phyloP scores from a whole-genome alignment of 2,797 vertebrate genomes.

The Erithacus rubecula region DNA sequence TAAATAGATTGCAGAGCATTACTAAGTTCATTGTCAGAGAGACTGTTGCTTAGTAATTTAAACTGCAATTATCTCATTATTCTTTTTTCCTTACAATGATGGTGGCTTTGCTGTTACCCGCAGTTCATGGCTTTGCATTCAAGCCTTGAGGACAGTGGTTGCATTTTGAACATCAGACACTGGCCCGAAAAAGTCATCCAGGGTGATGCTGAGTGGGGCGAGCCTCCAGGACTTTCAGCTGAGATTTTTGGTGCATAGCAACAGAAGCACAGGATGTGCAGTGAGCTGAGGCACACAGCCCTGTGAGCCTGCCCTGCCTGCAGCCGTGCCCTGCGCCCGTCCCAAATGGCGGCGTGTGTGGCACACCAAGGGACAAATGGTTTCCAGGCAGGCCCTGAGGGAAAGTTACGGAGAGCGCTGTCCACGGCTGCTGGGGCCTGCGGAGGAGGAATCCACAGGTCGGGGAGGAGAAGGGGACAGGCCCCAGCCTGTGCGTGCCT shows the following conservation, averaged over 20 bases:
- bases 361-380: rapidly evolving
- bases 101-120: not conserved
- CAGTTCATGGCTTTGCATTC: not conserved
- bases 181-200: not conserved
- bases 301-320: rapidly evolving
- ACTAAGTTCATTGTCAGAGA: constrained; percentile 39
- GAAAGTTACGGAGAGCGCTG: rapidly evolving
- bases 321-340: not conserved
- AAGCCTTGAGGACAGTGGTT: not conserved
- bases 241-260: not conserved
- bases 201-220: not conserved
- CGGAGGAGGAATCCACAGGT: not conserved
- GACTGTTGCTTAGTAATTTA: constrained; percentile 48
- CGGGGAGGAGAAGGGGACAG: not conserved
- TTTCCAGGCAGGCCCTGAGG: not conserved
- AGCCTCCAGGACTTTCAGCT: rapidly evolving
- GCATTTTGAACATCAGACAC: not conserved
- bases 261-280: rapidly evolving
- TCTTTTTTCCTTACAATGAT: not conserved
- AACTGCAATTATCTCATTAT: constrained; percentile 21
- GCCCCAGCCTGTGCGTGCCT: too few species aligned
- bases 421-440: rapidly evolving
- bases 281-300: rapidly evolving
- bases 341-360: rapidly evolving
- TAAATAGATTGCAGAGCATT: constrained; percentile 6